Percentiles rank a stretch among this genome's conserved stretches.
Conservation (phyloP, 2,113 vertebrate genomes). For the Cairina moschata region DNA sequence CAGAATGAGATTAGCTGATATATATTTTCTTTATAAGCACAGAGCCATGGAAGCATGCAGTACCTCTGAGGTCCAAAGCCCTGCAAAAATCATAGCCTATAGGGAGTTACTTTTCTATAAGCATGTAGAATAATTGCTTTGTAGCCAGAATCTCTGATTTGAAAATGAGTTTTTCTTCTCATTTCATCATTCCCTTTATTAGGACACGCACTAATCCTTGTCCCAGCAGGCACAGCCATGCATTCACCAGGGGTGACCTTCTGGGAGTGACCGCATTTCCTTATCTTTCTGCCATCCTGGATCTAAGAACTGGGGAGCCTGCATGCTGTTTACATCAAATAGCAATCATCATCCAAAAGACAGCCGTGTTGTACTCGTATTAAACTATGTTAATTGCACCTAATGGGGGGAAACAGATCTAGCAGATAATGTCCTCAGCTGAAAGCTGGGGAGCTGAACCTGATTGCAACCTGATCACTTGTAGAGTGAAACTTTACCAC, state of each 20-base stretch:
- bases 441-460: background rate
- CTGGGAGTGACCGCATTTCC: background rate
- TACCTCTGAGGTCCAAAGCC: background rate
- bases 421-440: background rate
- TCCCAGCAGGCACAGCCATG: background rate
- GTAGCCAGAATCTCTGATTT: background rate
- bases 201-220: background rate
- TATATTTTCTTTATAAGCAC: background rate
- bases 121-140: background rate
- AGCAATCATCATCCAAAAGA: background rate
- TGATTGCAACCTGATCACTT: rapidly evolving
- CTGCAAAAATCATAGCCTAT: background rate
- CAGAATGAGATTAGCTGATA: background rate
- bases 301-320: background rate
- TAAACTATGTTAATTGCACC: background rate
- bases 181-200: background rate
- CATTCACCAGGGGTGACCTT: conserved; percentile 4
- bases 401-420: background rate
- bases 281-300: background rate
- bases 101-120: background rate
- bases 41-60: background rate
- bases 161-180: background rate
- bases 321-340: background rate
- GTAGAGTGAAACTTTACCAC: rapidly evolving
- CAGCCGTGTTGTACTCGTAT: background rate